Evolutionary conservation across 2,113 vertebrate species (phyloP).

Genomic region (Notiomystis cincta): DNA sequence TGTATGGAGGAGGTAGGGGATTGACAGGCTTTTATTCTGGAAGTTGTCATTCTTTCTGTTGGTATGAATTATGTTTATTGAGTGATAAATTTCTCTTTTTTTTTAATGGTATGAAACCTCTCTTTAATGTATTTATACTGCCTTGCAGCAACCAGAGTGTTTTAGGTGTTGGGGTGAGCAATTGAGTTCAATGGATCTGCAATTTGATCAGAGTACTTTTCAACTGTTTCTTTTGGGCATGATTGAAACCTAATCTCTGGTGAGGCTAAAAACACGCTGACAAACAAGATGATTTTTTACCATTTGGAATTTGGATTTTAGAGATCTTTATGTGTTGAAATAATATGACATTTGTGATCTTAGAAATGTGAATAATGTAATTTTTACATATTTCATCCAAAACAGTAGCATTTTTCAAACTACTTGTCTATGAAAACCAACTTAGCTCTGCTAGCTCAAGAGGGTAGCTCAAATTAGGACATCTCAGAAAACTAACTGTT

Average conservation of each 20-base stretch:
- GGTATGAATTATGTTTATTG: conserved; percentile 1
- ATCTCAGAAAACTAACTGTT: background rate
- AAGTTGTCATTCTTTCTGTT: background rate
- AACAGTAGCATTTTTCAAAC: background rate
- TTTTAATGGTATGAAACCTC: background rate
- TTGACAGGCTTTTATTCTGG: background rate
- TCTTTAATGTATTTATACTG: background rate
- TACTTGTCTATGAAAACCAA: background rate
- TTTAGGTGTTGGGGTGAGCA: background rate
- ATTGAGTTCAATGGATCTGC: background rate
- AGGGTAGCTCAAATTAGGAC: background rate
- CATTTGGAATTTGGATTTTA: background rate
- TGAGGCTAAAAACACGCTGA: background rate
- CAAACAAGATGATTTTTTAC: background rate
- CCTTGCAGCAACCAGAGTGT: background rate
- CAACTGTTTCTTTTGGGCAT: background rate
- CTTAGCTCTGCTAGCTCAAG: background rate
- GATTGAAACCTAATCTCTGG: background rate
- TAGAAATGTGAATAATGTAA: background rate
- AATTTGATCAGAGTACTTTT: background rate
- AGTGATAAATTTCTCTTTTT: background rate
- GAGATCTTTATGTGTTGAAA: background rate
- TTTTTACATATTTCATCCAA: background rate
- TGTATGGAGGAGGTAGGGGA: background rate
- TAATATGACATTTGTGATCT: background rate